phyloP scores from a whole-genome alignment of 2,113 vertebrate species.

The Chauna torquata region DNA sequence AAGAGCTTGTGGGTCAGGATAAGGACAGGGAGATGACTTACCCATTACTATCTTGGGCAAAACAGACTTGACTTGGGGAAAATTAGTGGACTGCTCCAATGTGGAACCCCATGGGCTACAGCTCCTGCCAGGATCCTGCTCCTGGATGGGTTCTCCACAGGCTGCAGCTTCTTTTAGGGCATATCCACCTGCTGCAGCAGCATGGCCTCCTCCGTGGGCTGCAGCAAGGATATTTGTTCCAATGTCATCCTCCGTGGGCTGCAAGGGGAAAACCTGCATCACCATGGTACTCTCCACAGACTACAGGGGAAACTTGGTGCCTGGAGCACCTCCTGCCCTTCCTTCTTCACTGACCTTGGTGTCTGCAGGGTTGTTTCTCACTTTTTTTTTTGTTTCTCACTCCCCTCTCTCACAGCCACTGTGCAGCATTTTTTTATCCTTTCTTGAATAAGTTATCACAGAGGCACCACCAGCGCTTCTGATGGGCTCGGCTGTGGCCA shows the following conservation, averaged over 20 bases:
- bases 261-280: neutral
- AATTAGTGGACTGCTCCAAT: neutral
- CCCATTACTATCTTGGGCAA: neutral
- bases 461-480: neutral
- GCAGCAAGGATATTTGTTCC: no score
- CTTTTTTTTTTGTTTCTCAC: neutral
- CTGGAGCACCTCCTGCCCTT: neutral
- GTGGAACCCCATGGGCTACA: neutral
- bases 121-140: neutral
- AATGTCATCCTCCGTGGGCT: neutral
- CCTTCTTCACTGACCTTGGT: neutral
- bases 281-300: neutral
- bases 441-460: neutral
- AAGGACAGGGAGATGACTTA: neutral
- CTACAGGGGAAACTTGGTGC: fast-evolving
- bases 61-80: neutral
- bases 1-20: neutral
- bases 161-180: neutral
- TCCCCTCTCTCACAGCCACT: neutral
- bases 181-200: neutral
- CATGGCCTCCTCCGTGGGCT: neutral
- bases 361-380: neutral
- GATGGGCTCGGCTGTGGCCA: neutral
- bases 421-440: neutral
- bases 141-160: neutral